A percentile compares a stretch with the other conserved stretches of the same genome.
These are phyloP conservation scores for Timandra comae DNA, from an alignment of 2,888 invertebrate genomes.

Conservation along the genomic window DNA sequence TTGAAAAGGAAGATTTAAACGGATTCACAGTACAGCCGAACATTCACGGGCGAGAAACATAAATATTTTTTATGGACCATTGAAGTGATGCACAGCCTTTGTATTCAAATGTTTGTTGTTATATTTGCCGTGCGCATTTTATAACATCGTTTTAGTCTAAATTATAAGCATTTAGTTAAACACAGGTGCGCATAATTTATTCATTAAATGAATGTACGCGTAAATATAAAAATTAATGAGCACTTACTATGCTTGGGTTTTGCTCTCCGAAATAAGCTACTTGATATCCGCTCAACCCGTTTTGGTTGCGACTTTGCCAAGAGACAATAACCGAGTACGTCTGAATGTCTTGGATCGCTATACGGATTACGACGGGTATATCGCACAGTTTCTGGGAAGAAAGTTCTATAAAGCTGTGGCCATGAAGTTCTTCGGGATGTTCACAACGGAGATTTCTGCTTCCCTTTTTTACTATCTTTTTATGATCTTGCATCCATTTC, in stretches of 20 bases:
- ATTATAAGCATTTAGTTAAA: constrained; percentile 36
- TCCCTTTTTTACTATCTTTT: constrained; percentile 81
- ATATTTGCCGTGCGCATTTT: constrained; percentile 53
- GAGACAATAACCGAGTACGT: constrained; percentile 91
- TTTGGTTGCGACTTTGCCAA: constrained; percentile 93
- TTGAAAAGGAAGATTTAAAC: constrained; percentile 61
- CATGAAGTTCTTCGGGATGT: constrained; percentile 87
- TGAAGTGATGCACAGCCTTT: constrained; percentile 73
- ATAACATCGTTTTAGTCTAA: constrained; percentile 39
- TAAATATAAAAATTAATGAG: constrained; percentile 18
- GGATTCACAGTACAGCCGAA: constrained; percentile 56
- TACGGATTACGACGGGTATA: constrained; percentile 86
- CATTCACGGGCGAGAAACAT: constrained; percentile 64
- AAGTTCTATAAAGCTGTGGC: constrained; percentile 85
- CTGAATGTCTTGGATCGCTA: constrained; percentile 92
- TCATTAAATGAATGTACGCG: constrained; percentile 6
- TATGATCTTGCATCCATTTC: constrained; percentile 94
- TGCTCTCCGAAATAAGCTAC: constrained; percentile 86
- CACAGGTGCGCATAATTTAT: constrained; percentile 27
- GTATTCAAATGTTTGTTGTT: constrained; percentile 73
- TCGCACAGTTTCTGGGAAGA: constrained; percentile 90
- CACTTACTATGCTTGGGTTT: constrained; percentile 73
- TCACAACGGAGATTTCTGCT: constrained; percentile 84
- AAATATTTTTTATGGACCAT: constrained; percentile 76
- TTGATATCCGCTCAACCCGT: constrained; percentile 89